These are phyloP conservation scores for Antigone vipio DNA, from an alignment of 2,113 vertebrate genomes.

Conservation along the genomic window DNA sequence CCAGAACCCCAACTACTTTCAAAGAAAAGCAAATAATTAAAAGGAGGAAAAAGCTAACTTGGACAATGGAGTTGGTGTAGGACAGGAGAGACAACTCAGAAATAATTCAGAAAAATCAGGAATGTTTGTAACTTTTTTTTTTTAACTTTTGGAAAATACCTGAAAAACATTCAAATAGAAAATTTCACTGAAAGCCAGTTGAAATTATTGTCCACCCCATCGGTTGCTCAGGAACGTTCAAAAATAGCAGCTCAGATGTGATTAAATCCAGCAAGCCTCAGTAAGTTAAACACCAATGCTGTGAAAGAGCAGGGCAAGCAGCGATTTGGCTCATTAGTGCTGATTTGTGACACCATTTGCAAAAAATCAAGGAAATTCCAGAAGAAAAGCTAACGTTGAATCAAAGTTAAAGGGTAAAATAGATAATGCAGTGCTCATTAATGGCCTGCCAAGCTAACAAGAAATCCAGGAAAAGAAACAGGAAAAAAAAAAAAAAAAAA, in stretches of 20 bases:
- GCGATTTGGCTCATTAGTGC: conserved; percentile 44
- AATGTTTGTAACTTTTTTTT: background rate
- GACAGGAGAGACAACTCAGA: background rate
- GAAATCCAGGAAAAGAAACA: background rate
- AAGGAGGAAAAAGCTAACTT: background rate
- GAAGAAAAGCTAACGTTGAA: background rate
- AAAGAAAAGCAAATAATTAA: background rate
- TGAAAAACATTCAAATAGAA: background rate
- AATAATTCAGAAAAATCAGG: background rate
- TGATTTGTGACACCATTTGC: conserved; percentile 52
- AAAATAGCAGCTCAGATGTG: conserved; percentile 22
- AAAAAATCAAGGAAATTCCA: conserved; percentile 42
- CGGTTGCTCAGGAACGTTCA: background rate
- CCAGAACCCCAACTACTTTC: background rate
- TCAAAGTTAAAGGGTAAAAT: background rate
- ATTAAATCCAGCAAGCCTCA: conserved; percentile 5
- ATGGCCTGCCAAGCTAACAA: background rate
- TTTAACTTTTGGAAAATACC: background rate
- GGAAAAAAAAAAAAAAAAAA: accelerated
- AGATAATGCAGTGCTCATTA: background rate
- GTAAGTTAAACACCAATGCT: background rate
- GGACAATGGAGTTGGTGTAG: background rate
- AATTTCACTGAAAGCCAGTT: background rate
- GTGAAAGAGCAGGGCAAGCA: conserved; percentile 13
- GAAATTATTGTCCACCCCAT: background rate